Evolutionary conservation across 2,113 vertebrate species (phyloP), one percentile per base, ranked within the genome.

Genomic region (Poeciliopsis retropinna): DNA sequence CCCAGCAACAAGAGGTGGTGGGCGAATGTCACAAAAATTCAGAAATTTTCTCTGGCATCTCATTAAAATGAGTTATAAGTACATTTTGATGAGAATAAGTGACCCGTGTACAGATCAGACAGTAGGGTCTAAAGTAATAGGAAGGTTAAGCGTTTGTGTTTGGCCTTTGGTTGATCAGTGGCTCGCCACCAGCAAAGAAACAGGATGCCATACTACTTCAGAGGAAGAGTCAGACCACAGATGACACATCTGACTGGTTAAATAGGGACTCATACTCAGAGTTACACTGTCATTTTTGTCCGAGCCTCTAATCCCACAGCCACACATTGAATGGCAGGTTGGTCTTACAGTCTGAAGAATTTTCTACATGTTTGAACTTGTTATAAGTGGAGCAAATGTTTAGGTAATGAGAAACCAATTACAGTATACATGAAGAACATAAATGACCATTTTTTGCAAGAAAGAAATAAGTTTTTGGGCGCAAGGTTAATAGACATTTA

Each of bases 171-270:
- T 76, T 72, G 65, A 70, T 85, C 73, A 85, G 66, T 44, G 25
- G 68, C 62, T 41, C 61, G 47, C 41, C 30, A 62, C 60, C 54
- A 72, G 60, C 82, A 57, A 80, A 82, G 83, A 77, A 73, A 86
- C 75, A 76, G 62, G 75, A 15, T 72, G 61, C 75, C 70, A 57
- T 47, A 67, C 64, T 76, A 65, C 60, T 83, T 76, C 70, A 73
- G 31, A 67, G 31, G 57, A 84, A 85, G 80, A 90, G 67, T 85
- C 79, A 88, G 61, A 73, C 72, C 73, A 74, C 62, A 85, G 64
- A 80, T 76, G 80, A 85, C 78, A 85, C 32, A 79, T 75, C 75
- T 81, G 61, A 68, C 79, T 79, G 68, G 70, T 88, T 82, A 74
- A 81, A 89, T 81, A 78, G 80, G 81, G 74, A 84, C 78, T 77